Evolutionary conservation across 2,113 vertebrate species (phyloP).

Genomic region (Oncorhynchus clarkii): DNA sequence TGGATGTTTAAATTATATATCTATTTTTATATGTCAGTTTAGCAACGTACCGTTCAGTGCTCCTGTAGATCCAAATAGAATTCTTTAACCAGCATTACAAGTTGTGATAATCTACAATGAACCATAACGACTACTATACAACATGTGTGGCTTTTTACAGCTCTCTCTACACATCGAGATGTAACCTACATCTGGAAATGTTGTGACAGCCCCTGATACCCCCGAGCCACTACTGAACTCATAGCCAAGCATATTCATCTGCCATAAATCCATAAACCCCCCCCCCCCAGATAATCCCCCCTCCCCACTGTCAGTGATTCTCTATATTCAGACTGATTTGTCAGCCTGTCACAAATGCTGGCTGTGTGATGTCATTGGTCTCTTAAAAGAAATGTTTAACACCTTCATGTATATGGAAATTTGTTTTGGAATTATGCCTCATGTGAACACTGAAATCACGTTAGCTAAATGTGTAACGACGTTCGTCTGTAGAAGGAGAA

Average conservation of each 20-base stretch:
- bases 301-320: constrained; percentile 21
- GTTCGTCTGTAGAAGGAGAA: too few relatives aligned
- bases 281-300: constrained; percentile 43
- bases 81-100: neutral
- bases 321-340: neutral
- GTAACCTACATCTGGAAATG: too few relatives aligned
- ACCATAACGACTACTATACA: neutral
- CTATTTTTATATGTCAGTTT: neutral
- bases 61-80: neutral
- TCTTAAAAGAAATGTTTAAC: too few relatives aligned
- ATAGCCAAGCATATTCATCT: constrained; percentile 16
- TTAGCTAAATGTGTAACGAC: too few relatives aligned
- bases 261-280: constrained; percentile 70
- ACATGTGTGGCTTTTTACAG: too few relatives aligned
- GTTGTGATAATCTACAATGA: neutral
- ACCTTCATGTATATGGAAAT: too few relatives aligned
- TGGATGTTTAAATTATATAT: neutral
- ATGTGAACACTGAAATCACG: neutral
- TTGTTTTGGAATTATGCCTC: too few relatives aligned
- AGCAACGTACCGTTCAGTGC: neutral
- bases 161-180: too few relatives aligned
- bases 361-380: too few relatives aligned
- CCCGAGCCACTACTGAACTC: too few relatives aligned
- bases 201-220: too few relatives aligned
- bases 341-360: too few relatives aligned